Evolutionary conservation across 2,888 invertebrate genomes (phyloP).

Genomic region (Ormia ochracea): DNA sequence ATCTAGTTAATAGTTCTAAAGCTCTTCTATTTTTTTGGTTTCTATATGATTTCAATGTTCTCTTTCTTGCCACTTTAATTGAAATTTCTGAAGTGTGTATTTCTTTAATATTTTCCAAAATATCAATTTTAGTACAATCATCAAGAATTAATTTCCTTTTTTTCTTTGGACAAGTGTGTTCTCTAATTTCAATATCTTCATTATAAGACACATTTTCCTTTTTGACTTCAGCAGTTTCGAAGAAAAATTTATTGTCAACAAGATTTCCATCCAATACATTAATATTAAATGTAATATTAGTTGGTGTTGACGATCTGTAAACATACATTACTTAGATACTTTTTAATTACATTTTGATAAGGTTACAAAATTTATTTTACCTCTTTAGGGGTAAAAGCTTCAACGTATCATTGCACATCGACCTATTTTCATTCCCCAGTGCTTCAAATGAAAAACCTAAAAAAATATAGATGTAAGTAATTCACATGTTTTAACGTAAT

Average conservation of each 20-base stretch:
- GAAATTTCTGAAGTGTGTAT: neutral
- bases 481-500: neutral
- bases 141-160: conserved; percentile 53
- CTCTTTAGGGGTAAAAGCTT: neutral
- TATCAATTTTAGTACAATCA: conserved; percentile 46
- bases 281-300: neutral
- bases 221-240: neutral
- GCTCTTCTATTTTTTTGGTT: conserved; percentile 31
- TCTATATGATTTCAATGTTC: conserved; percentile 20
- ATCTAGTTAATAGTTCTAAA: conserved; percentile 46
- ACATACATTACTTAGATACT: neutral
- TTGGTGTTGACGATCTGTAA: neutral
- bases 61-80: neutral
- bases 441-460: conserved; percentile 7
- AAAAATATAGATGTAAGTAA: neutral
- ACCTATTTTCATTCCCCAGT: neutral
- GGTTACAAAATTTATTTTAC: neutral
- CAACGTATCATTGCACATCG: neutral
- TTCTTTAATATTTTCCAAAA: conserved; percentile 29
- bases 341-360: neutral
- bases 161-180: neutral
- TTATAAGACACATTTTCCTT: neutral
- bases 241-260: neutral
- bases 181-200: neutral
- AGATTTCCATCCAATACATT: neutral